Evolutionary conservation across 2,888 invertebrate genomes (phyloP).

Genomic region (Agriopis leucophaearia): DNA sequence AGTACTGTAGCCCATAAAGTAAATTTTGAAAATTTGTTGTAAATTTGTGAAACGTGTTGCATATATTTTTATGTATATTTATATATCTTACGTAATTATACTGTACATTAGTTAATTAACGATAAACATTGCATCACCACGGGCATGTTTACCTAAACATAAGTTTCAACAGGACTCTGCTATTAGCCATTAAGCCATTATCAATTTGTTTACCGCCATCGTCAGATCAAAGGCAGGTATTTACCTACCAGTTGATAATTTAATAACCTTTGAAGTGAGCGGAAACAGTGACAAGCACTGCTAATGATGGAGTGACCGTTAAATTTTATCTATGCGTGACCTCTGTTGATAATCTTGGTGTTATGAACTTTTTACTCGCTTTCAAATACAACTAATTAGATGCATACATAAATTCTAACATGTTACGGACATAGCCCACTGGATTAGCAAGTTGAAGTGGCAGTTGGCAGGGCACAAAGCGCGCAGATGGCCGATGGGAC

Average conservation of each 20-base stretch:
- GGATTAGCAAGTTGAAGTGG: too few relatives aligned
- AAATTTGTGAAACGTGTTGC: too few relatives aligned
- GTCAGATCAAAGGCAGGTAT: constrained; percentile 43
- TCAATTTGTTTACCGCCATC: constrained; percentile 38
- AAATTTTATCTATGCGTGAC: constrained; percentile 21
- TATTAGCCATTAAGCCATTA: constrained; percentile 35
- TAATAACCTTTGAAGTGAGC: constrained; percentile 41
- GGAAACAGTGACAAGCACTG: constrained; percentile 30
- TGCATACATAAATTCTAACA: too few relatives aligned
- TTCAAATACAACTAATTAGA: too few relatives aligned
- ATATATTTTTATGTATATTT: not conserved
- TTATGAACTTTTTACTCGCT: too few relatives aligned
- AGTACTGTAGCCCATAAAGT: too few relatives aligned
- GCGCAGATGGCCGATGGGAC: too few relatives aligned
- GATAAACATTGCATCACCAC: constrained; percentile 22
- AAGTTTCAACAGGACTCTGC: constrained; percentile 29
- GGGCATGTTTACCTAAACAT: constrained; percentile 26
- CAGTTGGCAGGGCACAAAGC: too few relatives aligned
- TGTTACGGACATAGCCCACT: too few relatives aligned
- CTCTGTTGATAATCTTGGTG: not conserved
- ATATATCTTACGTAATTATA: not conserved
- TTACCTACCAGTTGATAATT: constrained; percentile 28
- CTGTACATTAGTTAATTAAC: constrained; percentile 10
- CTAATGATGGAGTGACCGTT: constrained; percentile 8
- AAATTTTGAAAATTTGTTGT: too few relatives aligned